Conservation (phyloP, 2,888 invertebrate species). For the Agrotis segetum region DNA sequence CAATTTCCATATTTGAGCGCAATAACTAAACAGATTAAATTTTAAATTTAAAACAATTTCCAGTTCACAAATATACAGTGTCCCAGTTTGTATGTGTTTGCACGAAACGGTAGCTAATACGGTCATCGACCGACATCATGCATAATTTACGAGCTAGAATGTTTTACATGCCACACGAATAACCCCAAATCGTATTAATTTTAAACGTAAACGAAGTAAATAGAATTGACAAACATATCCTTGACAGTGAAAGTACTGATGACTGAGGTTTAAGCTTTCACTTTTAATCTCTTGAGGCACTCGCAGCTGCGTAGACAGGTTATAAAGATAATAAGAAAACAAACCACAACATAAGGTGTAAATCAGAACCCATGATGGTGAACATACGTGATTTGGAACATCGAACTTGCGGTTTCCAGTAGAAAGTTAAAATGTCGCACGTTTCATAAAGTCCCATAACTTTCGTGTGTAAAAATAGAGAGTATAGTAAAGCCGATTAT, state of each 20-base stretch:
- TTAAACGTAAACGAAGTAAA: conserved; percentile 29
- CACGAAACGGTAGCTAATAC: conserved; percentile 79
- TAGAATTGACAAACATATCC: conserved; percentile 43
- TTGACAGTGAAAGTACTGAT: conserved; percentile 55
- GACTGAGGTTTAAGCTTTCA: conserved; percentile 45
- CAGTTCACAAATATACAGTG: conserved; percentile 69
- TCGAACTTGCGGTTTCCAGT: conserved; percentile 39
- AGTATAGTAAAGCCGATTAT: conserved; percentile 33
- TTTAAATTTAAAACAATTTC: conserved; percentile 52
- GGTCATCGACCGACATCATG: conserved; percentile 72
- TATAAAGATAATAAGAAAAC: conserved; percentile 45
- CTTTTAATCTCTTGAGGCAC: conserved; percentile 36
- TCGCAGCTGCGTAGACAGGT: conserved; percentile 36
- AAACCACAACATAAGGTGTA: conserved; percentile 47
- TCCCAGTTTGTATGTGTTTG: conserved; percentile 79
- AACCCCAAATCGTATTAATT: conserved; percentile 24
- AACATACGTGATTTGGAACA: conserved; percentile 33
- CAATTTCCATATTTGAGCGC: conserved; percentile 8
- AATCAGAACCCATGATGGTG: conserved; percentile 38
- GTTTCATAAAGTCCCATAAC: conserved; percentile 40
- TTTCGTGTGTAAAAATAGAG: conserved; percentile 44
- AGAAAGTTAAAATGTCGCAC: conserved; percentile 49
- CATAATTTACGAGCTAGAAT: conserved; percentile 56
- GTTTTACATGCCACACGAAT: conserved; percentile 47
- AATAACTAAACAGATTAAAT: conserved; percentile 29